Evolutionary conservation across 2,888 invertebrate genomes (phyloP), one percentile per base, ranked within the genome.

Genomic region (Acronicta alni): DNA sequence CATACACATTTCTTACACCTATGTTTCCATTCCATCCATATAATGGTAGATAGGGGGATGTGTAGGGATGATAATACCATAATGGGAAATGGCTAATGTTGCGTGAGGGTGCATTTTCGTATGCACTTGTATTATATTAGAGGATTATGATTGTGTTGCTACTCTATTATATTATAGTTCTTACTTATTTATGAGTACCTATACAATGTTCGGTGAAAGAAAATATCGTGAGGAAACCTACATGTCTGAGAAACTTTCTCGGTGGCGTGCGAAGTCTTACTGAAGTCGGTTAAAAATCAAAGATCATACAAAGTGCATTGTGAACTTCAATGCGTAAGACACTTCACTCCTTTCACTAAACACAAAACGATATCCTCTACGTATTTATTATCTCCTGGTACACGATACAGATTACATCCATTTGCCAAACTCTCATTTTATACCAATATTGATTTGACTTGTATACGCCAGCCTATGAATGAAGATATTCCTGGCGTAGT

Each of bases 31-130:
- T 39, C 35, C 52, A 56, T 58, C 57, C 71, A 64, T 71, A 67
- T 82, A 80, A 81, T 79, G 72, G 67, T 65, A 67, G 68, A 76
- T 67, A 68, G 75, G 80, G n/a, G 81, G 80, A 77, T 82, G 51
- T 62, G 67, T 61, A 62, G 49, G 69, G 72, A 80, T 81, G 78
- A 80, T 81, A 79, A 84, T 81, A 80, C 76, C 70, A 68, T 80
- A 83, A 84, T 83, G 81, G 85, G 84, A 80, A 85, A 81, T 66
- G 72, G 79, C 83, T 84, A 87, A 87, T 84, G 86, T 70, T 65
- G 60, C 79, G 80, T 87, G 88, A 88, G 87, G 86, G 84, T 86
- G 89, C 87, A 87, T 84, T 85, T 84, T 83, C 79, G 72, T 72
- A 80, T 84, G 87, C 85, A 84, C 80, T 85, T 81, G 74, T 77